phyloP scores from a whole-genome alignment of 2,113 vertebrate genomes.

The Alethe castanea region DNA sequence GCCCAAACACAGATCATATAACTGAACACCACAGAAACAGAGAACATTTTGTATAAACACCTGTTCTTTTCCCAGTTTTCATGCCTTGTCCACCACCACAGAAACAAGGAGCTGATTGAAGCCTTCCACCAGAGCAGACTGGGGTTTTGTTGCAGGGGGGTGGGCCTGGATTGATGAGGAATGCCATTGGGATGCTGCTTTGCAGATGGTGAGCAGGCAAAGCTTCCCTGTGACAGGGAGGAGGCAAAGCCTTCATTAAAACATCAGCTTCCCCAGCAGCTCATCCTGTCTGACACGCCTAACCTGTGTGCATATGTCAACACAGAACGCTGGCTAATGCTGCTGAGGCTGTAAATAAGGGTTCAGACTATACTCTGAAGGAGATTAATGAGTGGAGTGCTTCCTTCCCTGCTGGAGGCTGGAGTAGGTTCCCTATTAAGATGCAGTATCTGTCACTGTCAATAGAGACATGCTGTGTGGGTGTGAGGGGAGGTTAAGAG shows the following conservation, averaged over 20 bases:
- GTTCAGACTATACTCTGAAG: conserved; percentile 15
- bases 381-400: conserved; percentile 59
- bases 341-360: conserved; percentile 63
- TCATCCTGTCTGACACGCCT: conserved; percentile 29
- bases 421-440: conserved; percentile 60
- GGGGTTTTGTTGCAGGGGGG: background rate
- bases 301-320: conserved; percentile 63
- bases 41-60: background rate
- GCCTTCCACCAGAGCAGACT: background rate
- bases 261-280: conserved; percentile 27
- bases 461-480: conserved; percentile 57
- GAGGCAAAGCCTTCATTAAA: conserved; percentile 47
- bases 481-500: conserved; percentile 52
- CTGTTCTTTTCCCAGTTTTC: background rate
- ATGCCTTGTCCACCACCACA: background rate
- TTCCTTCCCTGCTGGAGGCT: conserved; percentile 59
- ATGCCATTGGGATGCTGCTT: background rate
- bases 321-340: conserved; percentile 29
- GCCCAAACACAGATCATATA: accelerated
- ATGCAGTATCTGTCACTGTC: conserved; percentile 65
- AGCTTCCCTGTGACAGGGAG: background rate
- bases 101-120: background rate
- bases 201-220: conserved; percentile 14
- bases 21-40: background rate
- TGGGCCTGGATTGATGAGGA: background rate